Conservation (phyloP, 2,113 vertebrate species). For the Nyctibius bracteatus region DNA sequence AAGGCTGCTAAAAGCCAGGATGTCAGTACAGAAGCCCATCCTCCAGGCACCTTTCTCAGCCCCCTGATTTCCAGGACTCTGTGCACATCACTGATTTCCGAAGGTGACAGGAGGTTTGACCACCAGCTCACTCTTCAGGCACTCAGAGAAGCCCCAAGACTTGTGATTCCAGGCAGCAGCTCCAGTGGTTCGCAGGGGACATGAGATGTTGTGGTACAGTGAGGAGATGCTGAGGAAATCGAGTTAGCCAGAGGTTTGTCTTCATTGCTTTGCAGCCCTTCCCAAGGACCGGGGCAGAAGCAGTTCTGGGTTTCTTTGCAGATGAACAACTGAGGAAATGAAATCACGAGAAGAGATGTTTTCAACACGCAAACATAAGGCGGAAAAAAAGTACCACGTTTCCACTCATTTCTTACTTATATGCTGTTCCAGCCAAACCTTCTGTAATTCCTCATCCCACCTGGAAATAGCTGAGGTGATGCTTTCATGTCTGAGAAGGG, state of each 20-base stretch:
- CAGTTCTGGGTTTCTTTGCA: not conserved
- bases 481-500: not conserved
- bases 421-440: not conserved
- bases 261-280: not conserved
- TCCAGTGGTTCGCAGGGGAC: not conserved
- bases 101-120: not conserved
- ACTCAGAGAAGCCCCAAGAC: not conserved
- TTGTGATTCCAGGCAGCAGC: not conserved
- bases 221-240: not conserved
- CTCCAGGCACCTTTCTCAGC: not conserved
- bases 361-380: not conserved
- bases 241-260: not conserved
- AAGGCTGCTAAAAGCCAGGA: not conserved
- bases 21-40: not conserved
- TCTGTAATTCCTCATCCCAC: not conserved
- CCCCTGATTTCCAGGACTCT: not conserved
- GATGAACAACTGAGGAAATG: not conserved
- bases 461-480: not conserved
- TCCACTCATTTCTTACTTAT: not conserved
- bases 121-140: not conserved
- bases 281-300: not conserved
- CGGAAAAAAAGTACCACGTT: not conserved
- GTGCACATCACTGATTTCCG: not conserved
- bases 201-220: rapidly evolving
- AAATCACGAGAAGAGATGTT: not conserved